Evolutionary conservation across 2,797 vertebrate genomes (phyloP).

Genomic region (Trematomus bernacchii): DNA sequence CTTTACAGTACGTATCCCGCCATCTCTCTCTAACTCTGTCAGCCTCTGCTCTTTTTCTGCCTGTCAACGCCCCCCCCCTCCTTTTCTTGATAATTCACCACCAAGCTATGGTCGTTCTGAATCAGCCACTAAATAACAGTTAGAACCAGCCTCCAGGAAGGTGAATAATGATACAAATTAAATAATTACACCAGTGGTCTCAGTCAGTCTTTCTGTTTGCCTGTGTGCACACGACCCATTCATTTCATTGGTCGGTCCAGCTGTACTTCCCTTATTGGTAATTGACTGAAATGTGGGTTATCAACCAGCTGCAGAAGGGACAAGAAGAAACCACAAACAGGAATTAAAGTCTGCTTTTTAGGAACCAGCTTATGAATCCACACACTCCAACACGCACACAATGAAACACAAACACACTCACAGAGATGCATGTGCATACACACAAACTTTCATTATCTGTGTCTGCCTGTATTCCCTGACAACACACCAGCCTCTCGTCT

Average conservation of each 20-base stretch:
- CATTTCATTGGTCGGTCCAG: constrained; percentile 30
- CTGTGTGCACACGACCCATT: not conserved
- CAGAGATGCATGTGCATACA: not conserved
- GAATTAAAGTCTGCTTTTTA: constrained; percentile 58
- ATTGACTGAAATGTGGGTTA: constrained; percentile 59
- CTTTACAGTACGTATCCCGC: constrained; percentile 11
- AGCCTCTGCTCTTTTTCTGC: constrained; percentile 11
- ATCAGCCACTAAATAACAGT: constrained; percentile 32
- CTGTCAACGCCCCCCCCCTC: not conserved
- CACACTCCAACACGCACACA: constrained; percentile 9
- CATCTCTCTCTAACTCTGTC: constrained; percentile 22
- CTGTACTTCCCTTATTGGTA: constrained; percentile 52
- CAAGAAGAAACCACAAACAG: constrained; percentile 55
- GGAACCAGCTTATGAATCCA: constrained; percentile 44
- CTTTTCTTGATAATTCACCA: constrained; percentile 18
- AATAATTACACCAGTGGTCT: constrained; percentile 23
- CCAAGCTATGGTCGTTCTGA: constrained; percentile 22
- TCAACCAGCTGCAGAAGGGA: constrained; percentile 60
- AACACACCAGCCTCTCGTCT: constrained; percentile 45
- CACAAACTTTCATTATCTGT: constrained; percentile 13
- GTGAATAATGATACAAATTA: constrained; percentile 29
- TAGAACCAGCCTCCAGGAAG: constrained; percentile 20
- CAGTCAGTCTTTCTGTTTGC: not conserved
- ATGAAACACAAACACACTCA: constrained; percentile 2
- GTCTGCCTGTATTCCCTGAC: constrained; percentile 15